phyloP scores from a whole-genome alignment of 2,113 vertebrate species.

The Pseudolaguvia tuberculata region DNA sequence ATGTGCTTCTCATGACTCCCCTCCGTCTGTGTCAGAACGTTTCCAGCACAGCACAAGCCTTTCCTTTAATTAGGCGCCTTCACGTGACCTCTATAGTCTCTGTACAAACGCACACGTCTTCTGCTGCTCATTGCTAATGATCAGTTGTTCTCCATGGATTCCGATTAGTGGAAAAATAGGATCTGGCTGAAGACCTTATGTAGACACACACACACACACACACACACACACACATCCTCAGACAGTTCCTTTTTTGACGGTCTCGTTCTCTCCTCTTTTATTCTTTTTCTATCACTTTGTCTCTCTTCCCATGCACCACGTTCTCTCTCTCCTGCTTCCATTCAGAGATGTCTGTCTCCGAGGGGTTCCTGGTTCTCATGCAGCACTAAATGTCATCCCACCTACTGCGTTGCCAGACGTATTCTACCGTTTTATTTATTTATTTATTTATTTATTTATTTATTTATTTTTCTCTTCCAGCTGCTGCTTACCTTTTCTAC shows the following conservation, averaged over 20 bases:
- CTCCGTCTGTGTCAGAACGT: neutral
- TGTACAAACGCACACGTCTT: neutral
- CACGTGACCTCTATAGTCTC: neutral
- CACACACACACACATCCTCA: neutral
- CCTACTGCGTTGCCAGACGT: slow-evolving; percentile 44
- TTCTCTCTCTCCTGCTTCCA: slow-evolving; percentile 23
- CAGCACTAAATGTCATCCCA: slow-evolving; percentile 50
- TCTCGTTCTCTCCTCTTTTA: neutral
- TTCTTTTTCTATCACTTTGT: slow-evolving; percentile 1
- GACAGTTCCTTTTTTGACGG: neutral
- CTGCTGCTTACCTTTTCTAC: neutral
- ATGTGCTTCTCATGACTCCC: neutral
- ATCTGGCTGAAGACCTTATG: neutral
- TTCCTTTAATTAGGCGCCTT: neutral
- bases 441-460: slow-evolving; percentile 10
- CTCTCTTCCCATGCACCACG: neutral
- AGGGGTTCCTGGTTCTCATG: slow-evolving; percentile 18
- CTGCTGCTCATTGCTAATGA: neutral
- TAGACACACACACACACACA: neutral
- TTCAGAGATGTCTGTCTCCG: slow-evolving; percentile 27
- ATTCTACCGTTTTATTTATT: slow-evolving; percentile 9
- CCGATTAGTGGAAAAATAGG: neutral
- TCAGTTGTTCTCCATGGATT: neutral
- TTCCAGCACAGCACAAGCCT: neutral
- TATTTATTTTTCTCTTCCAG: slow-evolving; percentile 2